Evolutionary conservation across 1,140 invertebrate genomes (phyloP).

Genomic region (Drosophila ficusphila): DNA sequence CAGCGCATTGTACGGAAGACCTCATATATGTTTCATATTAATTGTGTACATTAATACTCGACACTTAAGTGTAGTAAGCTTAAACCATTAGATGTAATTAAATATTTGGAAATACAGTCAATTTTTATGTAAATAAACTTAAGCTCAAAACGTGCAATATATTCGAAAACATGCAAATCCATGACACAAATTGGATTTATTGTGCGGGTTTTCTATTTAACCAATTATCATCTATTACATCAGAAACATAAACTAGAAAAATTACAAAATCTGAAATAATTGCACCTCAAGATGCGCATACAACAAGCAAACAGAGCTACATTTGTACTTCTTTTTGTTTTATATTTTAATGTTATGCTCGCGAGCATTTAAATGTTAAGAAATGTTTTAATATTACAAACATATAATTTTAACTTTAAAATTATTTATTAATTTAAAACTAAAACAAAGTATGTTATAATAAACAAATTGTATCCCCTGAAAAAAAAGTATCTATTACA

Average conservation of each 20-base stretch:
- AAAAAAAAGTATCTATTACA: slow-evolving; percentile 60
- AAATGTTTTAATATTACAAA: slow-evolving; percentile 15
- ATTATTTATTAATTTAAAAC: slow-evolving; percentile 38
- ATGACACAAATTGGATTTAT: neutral
- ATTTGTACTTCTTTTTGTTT: slow-evolving; percentile 54
- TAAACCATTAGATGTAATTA: slow-evolving; percentile 34
- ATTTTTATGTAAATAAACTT: slow-evolving; percentile 67
- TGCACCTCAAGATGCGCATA: slow-evolving; percentile 22
- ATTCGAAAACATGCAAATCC: slow-evolving; percentile 15
- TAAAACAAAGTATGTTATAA: slow-evolving; percentile 56
- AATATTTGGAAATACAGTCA: slow-evolving; percentile 43
- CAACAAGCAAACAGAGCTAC: slow-evolving; percentile 26
- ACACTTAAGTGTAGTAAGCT: slow-evolving; percentile 31
- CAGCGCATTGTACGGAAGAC: slow-evolving; percentile 61
- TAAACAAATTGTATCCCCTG: slow-evolving; percentile 54
- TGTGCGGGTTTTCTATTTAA: slow-evolving; percentile 20
- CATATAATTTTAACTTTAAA: slow-evolving; percentile 20
- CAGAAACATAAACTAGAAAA: slow-evolving; percentile 50
- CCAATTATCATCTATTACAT: slow-evolving; percentile 7
- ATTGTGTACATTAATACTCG: slow-evolving; percentile 47
- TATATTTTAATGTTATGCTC: slow-evolving; percentile 71
- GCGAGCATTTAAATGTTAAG: slow-evolving; percentile 48
- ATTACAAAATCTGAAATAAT: slow-evolving; percentile 46
- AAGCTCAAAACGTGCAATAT: slow-evolving; percentile 61
- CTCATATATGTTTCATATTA: slow-evolving; percentile 75